Base-by-base conservation (phyloP, 2,888 invertebrate genomes). In the Pristionchus japonicus region DNA sequence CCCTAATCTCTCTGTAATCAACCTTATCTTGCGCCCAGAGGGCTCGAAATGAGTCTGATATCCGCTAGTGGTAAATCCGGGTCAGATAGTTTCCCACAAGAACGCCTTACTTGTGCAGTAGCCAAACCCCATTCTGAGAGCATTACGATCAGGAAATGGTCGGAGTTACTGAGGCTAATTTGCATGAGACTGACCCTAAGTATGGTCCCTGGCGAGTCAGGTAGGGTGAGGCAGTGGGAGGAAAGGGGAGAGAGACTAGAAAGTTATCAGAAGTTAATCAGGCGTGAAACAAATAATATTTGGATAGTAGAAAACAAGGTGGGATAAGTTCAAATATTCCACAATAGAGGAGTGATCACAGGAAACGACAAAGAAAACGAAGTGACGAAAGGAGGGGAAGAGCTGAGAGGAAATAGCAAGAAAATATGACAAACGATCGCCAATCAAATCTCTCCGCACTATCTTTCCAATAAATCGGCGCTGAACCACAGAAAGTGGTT, bases 391-490 rank as follows among this genome's bases (percentile, higher is more conserved):
- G 37, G 20, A 37, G 1, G 37, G 23, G 37, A 64, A 70, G 34
- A 67, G 57, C 57, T 23, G n/a, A 0, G 23, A 23, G n/a, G 23
- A 57, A 57, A 57, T 20, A 57, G 70, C 57, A 70, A 70, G 37
- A 34, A 64, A 23, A 23, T 20, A 70, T 70, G 70, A 70, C 37
- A 34, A 70, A 70, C 70, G 70, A 34, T 1, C 31, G 31, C 20
- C 70, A 34, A 70, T 70, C 70, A 70, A 70, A 70, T 9, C 34
- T 9, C 17, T 37, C 20, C 70, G 34, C 9, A 37, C 70, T 70
- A 70, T 70, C 70, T 70, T 9, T 70, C 37, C 70, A 70, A 70
- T 70, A 70, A 70, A 70, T 70, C 70, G 70, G 37, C 37, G 70
- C 13, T 9, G 37, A 37, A 57, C 23, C 57, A 11, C n/a, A 57